These are phyloP conservation scores for Adelognathus sp. DNA, from an alignment of 2,888 invertebrate species.

Conservation along the genomic window DNA sequence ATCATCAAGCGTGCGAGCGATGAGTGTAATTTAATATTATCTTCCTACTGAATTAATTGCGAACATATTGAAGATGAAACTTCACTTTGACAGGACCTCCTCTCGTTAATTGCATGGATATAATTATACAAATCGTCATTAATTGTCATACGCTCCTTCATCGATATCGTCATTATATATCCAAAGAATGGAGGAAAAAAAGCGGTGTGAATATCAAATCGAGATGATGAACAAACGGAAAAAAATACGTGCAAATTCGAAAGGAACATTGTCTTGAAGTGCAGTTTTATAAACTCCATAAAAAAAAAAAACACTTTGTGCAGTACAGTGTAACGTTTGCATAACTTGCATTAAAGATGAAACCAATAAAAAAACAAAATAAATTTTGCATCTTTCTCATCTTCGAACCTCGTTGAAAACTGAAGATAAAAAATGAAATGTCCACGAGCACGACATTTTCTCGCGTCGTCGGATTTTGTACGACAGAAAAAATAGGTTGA, in stretches of 20 bases:
- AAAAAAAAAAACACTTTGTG: constrained; percentile 51
- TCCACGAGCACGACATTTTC: constrained; percentile 46
- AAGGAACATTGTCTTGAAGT: constrained; percentile 57
- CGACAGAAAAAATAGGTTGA: not conserved
- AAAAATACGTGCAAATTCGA: constrained; percentile 61
- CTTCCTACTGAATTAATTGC: constrained; percentile 47
- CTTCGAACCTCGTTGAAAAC: constrained; percentile 53
- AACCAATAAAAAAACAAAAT: constrained; percentile 38
- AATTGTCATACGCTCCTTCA: constrained; percentile 47
- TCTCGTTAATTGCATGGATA: constrained; percentile 37
- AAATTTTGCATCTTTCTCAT: constrained; percentile 67
- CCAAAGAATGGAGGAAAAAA: no score
- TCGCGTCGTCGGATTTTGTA: not conserved
- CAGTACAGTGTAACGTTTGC: constrained; percentile 55
- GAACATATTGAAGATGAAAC: constrained; percentile 42
- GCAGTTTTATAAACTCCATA: constrained; percentile 36
- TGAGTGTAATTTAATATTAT: constrained; percentile 49
- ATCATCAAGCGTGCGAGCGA: constrained; percentile 31
- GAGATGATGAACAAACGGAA: not conserved
- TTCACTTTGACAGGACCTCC: constrained; percentile 43
- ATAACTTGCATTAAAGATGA: constrained; percentile 44
- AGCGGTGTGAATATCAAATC: constrained; percentile 53
- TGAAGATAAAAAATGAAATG: constrained; percentile 58
- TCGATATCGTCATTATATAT: constrained; percentile 38
- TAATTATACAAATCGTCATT: constrained; percentile 23